Evolutionary conservation across 2,888 invertebrate species (phyloP).

Genomic region (Carcina quercana): DNA sequence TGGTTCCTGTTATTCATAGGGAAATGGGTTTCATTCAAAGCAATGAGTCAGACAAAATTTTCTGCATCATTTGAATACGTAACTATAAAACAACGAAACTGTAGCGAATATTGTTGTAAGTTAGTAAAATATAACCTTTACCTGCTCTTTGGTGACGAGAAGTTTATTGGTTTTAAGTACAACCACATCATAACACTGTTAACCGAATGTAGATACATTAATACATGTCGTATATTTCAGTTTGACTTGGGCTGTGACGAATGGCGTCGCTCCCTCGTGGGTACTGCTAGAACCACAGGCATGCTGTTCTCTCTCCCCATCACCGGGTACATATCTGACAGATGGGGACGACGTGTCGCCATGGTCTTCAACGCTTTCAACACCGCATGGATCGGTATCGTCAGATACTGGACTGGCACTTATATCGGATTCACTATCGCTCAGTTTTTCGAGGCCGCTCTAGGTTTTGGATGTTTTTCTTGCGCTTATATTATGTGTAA

Average conservation of each 20-base stretch:
- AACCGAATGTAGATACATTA: no score
- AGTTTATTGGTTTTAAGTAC: no score
- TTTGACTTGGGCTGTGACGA: conserved; percentile 75
- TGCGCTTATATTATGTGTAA: conserved; percentile 81
- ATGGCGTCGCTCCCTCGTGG: conserved; percentile 82
- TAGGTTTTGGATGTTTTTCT: conserved; percentile 79
- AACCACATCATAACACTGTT: no score
- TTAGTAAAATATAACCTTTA: no score
- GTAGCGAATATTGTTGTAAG: no score
- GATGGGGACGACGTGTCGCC: conserved; percentile 77
- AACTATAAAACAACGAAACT: no score
- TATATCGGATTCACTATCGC: conserved; percentile 78
- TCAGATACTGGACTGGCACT: conserved; percentile 72
- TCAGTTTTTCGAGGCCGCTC: conserved; percentile 79
- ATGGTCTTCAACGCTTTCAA: conserved; percentile 71
- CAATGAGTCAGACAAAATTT: no score
- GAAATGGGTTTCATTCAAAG: no score
- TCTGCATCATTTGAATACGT: no score
- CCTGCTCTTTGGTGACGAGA: no score
- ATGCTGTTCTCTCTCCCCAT: conserved; percentile 79
- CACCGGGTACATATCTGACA: conserved; percentile 81
- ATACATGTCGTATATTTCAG: conserved; percentile 58
- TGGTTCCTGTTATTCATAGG: no score
- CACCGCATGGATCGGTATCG: conserved; percentile 76
- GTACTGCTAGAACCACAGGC: conserved; percentile 80